Percentiles rank a stretch among this genome's conserved stretches.
Conservation (phyloP, 1,140 invertebrate species). For the Caenorhabditis elegans region DNA sequence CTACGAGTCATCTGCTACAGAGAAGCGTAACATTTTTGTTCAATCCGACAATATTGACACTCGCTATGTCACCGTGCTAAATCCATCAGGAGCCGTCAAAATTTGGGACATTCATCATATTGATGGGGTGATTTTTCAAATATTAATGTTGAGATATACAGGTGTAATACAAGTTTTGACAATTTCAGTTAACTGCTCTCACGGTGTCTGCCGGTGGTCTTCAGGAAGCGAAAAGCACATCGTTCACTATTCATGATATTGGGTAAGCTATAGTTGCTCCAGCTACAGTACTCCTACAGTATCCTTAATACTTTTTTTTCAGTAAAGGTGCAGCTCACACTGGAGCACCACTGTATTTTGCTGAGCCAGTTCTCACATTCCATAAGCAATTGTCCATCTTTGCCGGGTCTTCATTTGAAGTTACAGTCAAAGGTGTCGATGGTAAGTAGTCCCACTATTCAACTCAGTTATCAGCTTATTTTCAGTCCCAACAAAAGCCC, state of each 20-base stretch:
- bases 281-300: not conserved
- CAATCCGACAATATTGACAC: not conserved
- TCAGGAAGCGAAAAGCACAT: not conserved
- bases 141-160: not conserved
- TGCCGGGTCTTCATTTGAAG: not conserved
- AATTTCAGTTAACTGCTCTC: slow-evolving; percentile 2
- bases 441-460: not conserved
- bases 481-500: not conserved
- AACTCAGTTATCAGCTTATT: not conserved
- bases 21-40: not conserved
- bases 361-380: slow-evolving; percentile 24
- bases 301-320: not conserved
- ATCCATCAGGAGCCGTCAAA: not conserved
- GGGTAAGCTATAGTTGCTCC: not conserved
- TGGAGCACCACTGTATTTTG: not conserved
- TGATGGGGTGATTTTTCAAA: slow-evolving; percentile 15
- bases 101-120: not conserved
- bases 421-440: not conserved
- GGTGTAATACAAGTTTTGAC: too few species aligned
- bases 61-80: not conserved
- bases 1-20: not conserved
- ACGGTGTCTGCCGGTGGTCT: slow-evolving; percentile 10
- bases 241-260: not conserved
- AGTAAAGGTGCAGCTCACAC: slow-evolving; percentile 7
- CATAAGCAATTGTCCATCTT: not conserved